Percentiles rank a stretch among this genome's conserved stretches.
Conservation (phyloP, 2,113 vertebrate species). For the Onychostruthus taczanowskii region DNA sequence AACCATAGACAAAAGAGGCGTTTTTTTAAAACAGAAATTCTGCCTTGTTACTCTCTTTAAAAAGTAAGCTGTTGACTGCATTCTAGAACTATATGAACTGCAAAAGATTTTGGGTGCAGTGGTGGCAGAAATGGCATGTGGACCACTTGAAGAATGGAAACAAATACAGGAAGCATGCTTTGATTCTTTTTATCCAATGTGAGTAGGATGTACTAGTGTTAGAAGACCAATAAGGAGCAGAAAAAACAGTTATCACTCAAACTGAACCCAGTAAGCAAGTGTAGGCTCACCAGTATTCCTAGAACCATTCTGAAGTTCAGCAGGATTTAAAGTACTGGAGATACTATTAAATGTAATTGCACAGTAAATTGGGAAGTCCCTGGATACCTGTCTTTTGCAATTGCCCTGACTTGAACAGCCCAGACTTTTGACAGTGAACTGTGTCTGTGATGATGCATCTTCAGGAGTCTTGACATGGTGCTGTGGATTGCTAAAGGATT, state of each 20-base stretch:
- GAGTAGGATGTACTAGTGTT: neutral
- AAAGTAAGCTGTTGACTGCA: neutral
- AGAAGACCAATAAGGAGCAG: neutral
- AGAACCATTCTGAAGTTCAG: neutral
- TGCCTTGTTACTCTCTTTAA: neutral
- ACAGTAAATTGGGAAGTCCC: neutral
- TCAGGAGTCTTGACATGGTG: neutral
- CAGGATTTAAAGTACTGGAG: neutral
- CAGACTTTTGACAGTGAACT: neutral
- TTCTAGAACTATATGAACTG: neutral
- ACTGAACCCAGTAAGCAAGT: neutral
- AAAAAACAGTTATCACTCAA: neutral
- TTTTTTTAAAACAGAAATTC: neutral
- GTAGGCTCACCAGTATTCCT: neutral
- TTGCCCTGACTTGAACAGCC: neutral
- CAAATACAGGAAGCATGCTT: neutral
- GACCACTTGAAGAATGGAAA: neutral
- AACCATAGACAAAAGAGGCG: neutral
- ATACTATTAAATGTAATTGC: neutral
- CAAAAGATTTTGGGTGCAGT: neutral
- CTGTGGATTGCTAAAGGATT: neutral
- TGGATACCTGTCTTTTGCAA: neutral
- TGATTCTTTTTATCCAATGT: neutral
- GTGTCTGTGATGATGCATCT: neutral
- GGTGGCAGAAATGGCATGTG: neutral